Base-by-base conservation (phyloP, 1,140 invertebrate genomes). In the Plectrocnemia conspersa region DNA sequence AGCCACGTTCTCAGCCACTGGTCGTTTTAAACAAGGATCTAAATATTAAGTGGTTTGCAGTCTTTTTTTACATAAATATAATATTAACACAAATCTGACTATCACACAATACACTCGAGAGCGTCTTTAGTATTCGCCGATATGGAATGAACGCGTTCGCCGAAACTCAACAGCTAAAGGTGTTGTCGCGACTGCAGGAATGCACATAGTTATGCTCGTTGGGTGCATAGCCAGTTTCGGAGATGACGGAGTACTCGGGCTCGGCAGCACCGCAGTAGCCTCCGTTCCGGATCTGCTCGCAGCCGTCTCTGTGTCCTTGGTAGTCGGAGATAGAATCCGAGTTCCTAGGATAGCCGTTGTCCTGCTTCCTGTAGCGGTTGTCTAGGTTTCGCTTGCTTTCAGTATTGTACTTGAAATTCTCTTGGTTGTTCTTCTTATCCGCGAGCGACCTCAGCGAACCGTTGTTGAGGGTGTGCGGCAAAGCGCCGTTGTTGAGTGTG, bases 191-290 rank as follows among this genome's bases (percentile, higher is more conserved):
- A 24, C 64, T 62, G 64, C 73, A 74, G 44, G 70, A 64, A 33
- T 71, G 71, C 36, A 69, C 62, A 64, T 69, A 75, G 41, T 73
- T 72, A 23, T 68, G 57, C 3, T 62, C 68, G 36, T 53, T 41
- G 2, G 65, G 65, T 5, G 55, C 64, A 63, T 70, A 73, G 23
- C 66, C 65, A 52, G 59, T 63, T 62, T 76, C 73, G 18, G 70
- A 66, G 54, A 76, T 76, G 38, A 75, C 66, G 22, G 72, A 75
- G 63, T 75, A 75, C 64, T 75, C 73, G 9, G 73, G 72, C 62
- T 74, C 73, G 58, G 66, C 68, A 63, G 33, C 40, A 21, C 33
- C 23, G 24, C 41, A 54, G 41, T 56, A 46, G 44, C 48, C 49
- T 22, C 47, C 48, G 41, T 40, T 65, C 40, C 66, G 63, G 3